Conservation (phyloP, 1,140 invertebrate genomes). For the Drosophila varians region DNA sequence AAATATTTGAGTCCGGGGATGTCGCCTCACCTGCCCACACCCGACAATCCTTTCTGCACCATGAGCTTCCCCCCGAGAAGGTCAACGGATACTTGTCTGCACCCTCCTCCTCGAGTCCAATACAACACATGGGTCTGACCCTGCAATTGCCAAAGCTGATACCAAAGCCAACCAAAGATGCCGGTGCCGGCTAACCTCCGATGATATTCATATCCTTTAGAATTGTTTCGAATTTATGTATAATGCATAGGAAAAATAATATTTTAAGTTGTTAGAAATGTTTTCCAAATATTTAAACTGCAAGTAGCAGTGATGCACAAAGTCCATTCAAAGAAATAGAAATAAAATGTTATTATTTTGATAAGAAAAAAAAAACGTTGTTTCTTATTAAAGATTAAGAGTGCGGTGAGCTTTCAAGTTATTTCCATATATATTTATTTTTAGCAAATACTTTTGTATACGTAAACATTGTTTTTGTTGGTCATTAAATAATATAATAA, state of each 20-base stretch:
- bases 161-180: constrained; percentile 25
- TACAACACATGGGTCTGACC: constrained; percentile 20
- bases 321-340: background rate
- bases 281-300: constrained; percentile 8
- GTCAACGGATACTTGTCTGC: background rate
- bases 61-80: background rate
- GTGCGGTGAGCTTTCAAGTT: too few relatives aligned
- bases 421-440: constrained; percentile 55
- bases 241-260: constrained; percentile 1
- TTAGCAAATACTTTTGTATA: constrained; percentile 75
- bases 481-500: constrained; percentile 72
- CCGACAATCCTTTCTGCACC: background rate
- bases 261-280: constrained; percentile 3
- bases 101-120: constrained; percentile 1
- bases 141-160: constrained; percentile 49
- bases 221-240: constrained; percentile 10
- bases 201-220: background rate
- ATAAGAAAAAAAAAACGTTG: too few relatives aligned
- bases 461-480: constrained; percentile 69
- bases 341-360: background rate
- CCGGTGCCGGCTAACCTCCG: constrained; percentile 1
- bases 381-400: too few relatives aligned
- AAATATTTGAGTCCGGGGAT: constrained; percentile 51
- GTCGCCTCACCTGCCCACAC: background rate
- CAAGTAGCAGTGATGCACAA: background rate